Conservation (phyloP, 2,113 vertebrate species). For the Chloroceryle aenea region DNA sequence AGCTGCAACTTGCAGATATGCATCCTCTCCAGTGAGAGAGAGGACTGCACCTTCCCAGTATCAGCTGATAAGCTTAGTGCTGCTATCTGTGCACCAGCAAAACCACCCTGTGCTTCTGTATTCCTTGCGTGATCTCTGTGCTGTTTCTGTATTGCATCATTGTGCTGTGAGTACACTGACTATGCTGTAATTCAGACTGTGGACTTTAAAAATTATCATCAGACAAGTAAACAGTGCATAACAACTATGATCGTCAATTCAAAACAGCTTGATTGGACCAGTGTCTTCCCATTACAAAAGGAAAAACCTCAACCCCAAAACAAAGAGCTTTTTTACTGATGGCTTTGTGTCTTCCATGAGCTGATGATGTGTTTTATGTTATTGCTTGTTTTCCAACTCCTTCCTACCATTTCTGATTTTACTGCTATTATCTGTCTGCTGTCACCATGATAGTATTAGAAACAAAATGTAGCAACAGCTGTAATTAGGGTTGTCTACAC, state of each 20-base stretch:
- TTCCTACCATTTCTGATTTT: conserved; percentile 46
- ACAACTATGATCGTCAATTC: neutral
- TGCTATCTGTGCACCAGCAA: neutral
- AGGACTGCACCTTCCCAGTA: neutral
- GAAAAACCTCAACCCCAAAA: neutral
- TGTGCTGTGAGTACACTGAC: neutral
- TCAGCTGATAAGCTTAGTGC: neutral
- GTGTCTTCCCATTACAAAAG: conserved; percentile 11
- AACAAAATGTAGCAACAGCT: neutral
- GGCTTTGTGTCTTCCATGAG: conserved; percentile 14
- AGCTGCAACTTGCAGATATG: neutral
- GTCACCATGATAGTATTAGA: neutral
- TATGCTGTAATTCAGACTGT: neutral
- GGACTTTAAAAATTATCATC: neutral
- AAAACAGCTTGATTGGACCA: conserved; percentile 39
- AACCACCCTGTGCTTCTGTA: neutral
- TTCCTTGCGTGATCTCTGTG: neutral
- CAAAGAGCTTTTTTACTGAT: conserved; percentile 5
- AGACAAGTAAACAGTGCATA: neutral
- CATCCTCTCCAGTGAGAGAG: neutral
- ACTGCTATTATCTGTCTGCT: conserved; percentile 57
- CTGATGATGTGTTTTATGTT: conserved; percentile 47
- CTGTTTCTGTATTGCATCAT: neutral
- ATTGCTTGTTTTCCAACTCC: conserved; percentile 7
- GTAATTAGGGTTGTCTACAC: conserved; percentile 35